Evolutionary conservation across 2,113 vertebrate genomes (phyloP).

Genomic region (Cyphomyrus plagiostoma): DNA sequence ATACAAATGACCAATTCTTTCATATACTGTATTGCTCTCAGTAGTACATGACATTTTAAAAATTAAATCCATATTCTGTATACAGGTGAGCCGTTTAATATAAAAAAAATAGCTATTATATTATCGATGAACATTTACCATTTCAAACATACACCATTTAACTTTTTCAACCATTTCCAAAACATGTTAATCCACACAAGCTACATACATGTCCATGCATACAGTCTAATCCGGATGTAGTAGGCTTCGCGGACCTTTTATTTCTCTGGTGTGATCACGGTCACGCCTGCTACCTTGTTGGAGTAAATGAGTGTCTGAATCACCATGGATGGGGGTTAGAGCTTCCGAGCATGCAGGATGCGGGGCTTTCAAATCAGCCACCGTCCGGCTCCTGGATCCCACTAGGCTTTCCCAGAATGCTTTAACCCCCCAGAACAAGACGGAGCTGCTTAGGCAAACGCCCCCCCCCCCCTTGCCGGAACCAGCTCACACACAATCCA

Average conservation of each 20-base stretch:
- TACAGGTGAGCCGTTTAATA: neutral
- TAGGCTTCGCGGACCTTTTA: neutral
- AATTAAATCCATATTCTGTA: neutral
- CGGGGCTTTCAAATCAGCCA: slow-evolving; percentile 54
- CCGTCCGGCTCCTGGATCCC: slow-evolving; percentile 23
- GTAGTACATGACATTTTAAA: neutral
- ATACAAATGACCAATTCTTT: neutral
- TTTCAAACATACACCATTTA: neutral
- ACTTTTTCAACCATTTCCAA: neutral
- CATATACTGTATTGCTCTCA: neutral
- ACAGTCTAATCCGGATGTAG: neutral
- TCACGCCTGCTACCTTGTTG: neutral
- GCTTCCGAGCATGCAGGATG: slow-evolving; percentile 59
- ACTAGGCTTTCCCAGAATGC: slow-evolving; percentile 30
- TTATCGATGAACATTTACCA: neutral
- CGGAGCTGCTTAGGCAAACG: slow-evolving; percentile 47
- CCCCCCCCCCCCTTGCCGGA: slow-evolving; percentile 38
- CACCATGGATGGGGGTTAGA: slow-evolving; percentile 56
- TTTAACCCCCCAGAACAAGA: slow-evolving; percentile 39
- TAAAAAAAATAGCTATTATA: neutral
- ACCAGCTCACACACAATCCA: slow-evolving; percentile 49
- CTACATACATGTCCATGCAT: neutral
- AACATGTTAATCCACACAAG: neutral
- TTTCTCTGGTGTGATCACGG: neutral
- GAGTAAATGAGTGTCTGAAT: slow-evolving; percentile 34